These are phyloP conservation scores for Teleogryllus oceanicus DNA, from an alignment of 2,888 invertebrate species.

Conservation along the genomic window DNA sequence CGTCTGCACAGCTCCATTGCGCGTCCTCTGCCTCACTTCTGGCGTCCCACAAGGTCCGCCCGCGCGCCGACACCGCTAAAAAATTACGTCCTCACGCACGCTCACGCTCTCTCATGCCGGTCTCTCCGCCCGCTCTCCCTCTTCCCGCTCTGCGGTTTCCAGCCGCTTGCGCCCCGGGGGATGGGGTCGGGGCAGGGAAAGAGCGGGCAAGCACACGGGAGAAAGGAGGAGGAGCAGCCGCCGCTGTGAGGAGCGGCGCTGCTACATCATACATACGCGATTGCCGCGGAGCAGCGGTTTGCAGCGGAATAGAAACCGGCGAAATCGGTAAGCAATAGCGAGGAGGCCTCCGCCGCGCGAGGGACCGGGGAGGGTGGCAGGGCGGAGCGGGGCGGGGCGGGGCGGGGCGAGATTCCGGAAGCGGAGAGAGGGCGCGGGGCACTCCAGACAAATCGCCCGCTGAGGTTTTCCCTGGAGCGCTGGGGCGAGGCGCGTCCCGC, in stretches of 20 bases:
- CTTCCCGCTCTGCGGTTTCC: no score
- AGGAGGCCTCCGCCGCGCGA: background rate
- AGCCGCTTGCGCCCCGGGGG: no score
- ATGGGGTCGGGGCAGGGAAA: no score
- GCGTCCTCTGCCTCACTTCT: background rate
- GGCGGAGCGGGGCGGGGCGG: no score
- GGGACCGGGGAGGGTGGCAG: no score
- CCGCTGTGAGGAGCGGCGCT: background rate
- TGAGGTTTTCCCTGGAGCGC: background rate
- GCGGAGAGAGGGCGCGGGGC: background rate
- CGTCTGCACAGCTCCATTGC: background rate
- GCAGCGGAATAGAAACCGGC: background rate
- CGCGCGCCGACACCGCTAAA: background rate
- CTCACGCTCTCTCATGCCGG: no score
- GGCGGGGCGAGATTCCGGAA: no score
- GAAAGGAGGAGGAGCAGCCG: background rate
- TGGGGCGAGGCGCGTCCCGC: no score
- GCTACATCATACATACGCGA: constrained; percentile 7
- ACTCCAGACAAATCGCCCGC: background rate
- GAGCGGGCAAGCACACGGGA: no score
- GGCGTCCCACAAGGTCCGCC: background rate
- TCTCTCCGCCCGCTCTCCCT: no score
- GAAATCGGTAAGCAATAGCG: constrained; percentile 18
- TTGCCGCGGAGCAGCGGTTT: background rate
- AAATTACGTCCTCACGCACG: no score